A percentile compares a stretch with the other conserved stretches of the same genome.
These are phyloP conservation scores for Haliclystus octoradiatus DNA, from an alignment of 30 jellyfish, hydroid and myxozoan genomes.

Conservation along the genomic window DNA sequence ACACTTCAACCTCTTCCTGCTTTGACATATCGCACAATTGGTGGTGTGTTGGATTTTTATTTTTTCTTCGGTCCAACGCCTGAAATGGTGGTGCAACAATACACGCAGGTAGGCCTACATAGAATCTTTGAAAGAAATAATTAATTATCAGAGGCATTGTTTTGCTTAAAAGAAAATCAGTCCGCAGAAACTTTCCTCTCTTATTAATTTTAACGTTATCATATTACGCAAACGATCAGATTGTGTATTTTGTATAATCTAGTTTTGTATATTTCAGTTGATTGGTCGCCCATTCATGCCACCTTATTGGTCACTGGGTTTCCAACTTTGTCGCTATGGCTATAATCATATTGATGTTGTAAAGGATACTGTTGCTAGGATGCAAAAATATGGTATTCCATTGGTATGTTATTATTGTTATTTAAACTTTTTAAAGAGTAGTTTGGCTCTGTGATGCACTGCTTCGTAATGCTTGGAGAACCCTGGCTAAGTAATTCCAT, in stretches of 20 bases:
- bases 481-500: too few species aligned
- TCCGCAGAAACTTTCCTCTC: too few species aligned
- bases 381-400: slow-evolving; percentile 63
- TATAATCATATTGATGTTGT: slow-evolving; percentile 71
- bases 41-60: slow-evolving; percentile 91
- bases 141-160: too few species aligned
- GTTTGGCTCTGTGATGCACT: too few species aligned
- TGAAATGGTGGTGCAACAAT: slow-evolving; percentile 72
- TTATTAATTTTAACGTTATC: too few species aligned
- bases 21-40: slow-evolving; percentile 80
- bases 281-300: slow-evolving; percentile 95
- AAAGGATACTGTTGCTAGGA: slow-evolving; percentile 63
- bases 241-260: too few species aligned
- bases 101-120: slow-evolving; percentile 60
- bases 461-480: too few species aligned
- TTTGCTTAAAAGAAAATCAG: too few species aligned
- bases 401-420: slow-evolving; percentile 26
- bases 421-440: background rate
- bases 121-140: too few species aligned
- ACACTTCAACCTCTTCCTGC: slow-evolving; percentile 87
- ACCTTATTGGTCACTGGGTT: slow-evolving; percentile 95
- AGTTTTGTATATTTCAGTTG: slow-evolving; percentile 44
- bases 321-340: slow-evolving; percentile 96
- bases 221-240: too few species aligned
- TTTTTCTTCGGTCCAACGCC: slow-evolving; percentile 91